Conservation (phyloP, 2,797 vertebrate species). For the Pseudomugil gertrudae region DNA sequence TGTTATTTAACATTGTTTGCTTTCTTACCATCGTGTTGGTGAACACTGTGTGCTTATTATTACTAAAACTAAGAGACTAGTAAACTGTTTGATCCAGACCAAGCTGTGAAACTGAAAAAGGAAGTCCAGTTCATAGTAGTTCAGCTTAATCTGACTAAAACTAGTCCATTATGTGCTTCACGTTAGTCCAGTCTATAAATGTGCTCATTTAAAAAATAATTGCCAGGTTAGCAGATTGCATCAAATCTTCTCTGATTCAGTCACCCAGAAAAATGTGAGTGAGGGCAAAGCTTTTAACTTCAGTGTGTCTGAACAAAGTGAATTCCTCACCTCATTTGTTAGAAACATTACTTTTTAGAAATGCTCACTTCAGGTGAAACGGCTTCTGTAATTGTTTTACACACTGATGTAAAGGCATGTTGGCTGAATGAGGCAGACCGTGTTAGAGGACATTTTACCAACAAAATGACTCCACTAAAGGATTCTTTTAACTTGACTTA, state of each 20-base stretch:
- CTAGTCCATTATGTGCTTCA: too few relatives aligned
- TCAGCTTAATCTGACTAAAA: background rate
- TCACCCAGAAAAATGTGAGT: slow-evolving; percentile 9
- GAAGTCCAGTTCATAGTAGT: background rate
- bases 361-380: background rate
- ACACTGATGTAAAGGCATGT: background rate
- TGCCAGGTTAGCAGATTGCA: background rate
- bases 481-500: slow-evolving; percentile 1
- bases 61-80: background rate
- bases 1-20: slow-evolving; percentile 1
- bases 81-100: background rate
- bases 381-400: slow-evolving; percentile 1
- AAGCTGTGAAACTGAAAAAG: too few relatives aligned
- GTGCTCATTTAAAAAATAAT: background rate
- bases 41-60: background rate
- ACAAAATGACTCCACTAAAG: background rate
- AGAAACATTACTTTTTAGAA: background rate
- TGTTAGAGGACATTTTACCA: slow-evolving; percentile 9
- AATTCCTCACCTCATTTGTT: background rate
- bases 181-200: background rate
- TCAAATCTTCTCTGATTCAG: background rate
- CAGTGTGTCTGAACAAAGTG: slow-evolving; percentile 11
- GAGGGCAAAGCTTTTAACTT: slow-evolving; percentile 16
- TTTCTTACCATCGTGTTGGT: slow-evolving; percentile 3
- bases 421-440: background rate